A percentile compares a stretch with the other conserved stretches of the same genome.
Evolutionary conservation across 2,113 vertebrate genomes (phyloP).

Genomic region (Psittacus erithacus): DNA sequence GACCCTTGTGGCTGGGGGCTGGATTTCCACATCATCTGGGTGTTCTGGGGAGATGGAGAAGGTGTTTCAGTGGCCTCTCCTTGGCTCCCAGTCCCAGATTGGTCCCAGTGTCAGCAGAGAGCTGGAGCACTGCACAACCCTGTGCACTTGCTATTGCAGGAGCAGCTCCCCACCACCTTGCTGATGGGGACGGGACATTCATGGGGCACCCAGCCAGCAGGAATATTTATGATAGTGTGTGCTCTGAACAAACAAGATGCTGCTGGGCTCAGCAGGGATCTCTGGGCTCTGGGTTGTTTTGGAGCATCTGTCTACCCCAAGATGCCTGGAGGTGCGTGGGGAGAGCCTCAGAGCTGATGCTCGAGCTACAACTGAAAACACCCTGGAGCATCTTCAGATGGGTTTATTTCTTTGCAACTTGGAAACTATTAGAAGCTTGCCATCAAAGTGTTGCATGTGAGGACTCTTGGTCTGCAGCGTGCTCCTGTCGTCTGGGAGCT

Average conservation of each 20-base stretch:
- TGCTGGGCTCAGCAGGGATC: neutral
- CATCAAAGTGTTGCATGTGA: fast-evolving
- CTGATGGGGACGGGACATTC: neutral
- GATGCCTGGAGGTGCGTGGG: neutral
- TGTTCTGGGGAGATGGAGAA: neutral
- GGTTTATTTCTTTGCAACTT: neutral
- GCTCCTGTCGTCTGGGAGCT: neutral
- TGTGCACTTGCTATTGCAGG: fast-evolving
- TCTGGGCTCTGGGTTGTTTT: neutral
- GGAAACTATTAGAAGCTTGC: neutral
- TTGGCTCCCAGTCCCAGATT: neutral
- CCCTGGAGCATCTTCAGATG: neutral
- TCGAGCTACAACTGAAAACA: neutral
- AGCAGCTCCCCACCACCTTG: neutral
- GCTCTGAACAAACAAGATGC: neutral
- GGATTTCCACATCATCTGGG: neutral
- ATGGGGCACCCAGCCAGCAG: neutral
- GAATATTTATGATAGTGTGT: neutral
- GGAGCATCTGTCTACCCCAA: neutral
- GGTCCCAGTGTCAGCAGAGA: neutral
- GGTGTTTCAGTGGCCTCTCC: neutral
- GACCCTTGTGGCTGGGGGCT: fast-evolving
- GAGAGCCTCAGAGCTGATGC: neutral
- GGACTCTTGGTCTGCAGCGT: neutral
- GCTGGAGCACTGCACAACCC: neutral